Base-by-base conservation (phyloP, 2,888 invertebrate genomes). In the Dynastes hyllus region DNA sequence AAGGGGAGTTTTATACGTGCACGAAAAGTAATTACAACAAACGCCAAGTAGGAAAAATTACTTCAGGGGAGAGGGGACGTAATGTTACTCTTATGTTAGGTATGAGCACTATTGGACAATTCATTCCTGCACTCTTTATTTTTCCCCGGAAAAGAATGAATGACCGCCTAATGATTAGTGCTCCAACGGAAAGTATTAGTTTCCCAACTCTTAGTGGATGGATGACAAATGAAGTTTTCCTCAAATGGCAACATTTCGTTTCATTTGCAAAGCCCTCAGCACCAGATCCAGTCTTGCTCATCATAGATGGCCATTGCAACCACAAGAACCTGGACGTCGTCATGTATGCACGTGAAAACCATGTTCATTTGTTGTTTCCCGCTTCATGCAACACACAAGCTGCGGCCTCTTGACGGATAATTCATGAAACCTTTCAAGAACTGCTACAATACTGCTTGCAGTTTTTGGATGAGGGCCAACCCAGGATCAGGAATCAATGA, bases 321-420 rank as follows among this genome's bases (percentile, higher is more conserved):
- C 80, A 81, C 55, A 81, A 81, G 63, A 76, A 81, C 8, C 5
- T 79, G 22, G 45, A 66, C 29, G 80, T 81, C 0, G 77, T 81
- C 37, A 50, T 65, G 37, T 76, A 63, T 77, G 80, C 82, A n/a
- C 73, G 80, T 53, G 71, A 76, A 27, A 63, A 83, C 78, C 73
- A 82, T 61, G 76, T 82, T 29, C 81, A 83, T 70, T 80, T 84
- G 69, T n/a, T 77, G 69, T 58, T 37, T 69, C 32, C 55, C 77
- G 16, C 77, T 81, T 5, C 83, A 82, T 69, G 81, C 80, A n/a
- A 81, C 81, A 29, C 82, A 83, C 70, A 82, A 81, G 70, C 77
- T 83, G 16, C 75, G 78, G 75, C 78, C 70, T 51, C 32, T 78
- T 16, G 78, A 80, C 55, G 67, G 67, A 67, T 13, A 55, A 16